These are phyloP conservation scores for Muscicapa striata DNA, from an alignment of 2,797 vertebrate genomes.

Conservation along the genomic window DNA sequence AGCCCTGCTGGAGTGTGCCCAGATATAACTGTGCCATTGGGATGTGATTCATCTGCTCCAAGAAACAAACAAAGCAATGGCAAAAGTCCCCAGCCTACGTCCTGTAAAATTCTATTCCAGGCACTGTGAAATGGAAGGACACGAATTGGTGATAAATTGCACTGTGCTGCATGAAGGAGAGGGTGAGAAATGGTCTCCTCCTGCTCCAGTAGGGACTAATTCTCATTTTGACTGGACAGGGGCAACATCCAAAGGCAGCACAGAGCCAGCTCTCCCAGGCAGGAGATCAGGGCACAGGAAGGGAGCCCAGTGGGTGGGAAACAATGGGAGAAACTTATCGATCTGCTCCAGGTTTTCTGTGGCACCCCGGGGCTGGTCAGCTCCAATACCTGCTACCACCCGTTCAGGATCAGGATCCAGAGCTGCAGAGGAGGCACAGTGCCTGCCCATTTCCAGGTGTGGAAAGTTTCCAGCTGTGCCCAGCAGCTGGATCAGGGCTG, in stretches of 20 bases:
- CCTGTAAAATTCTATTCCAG: background rate
- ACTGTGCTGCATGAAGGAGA: accelerated
- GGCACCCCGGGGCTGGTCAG: accelerated
- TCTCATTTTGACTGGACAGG: background rate
- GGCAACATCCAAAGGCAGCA: background rate
- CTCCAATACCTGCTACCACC: accelerated
- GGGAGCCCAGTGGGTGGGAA: background rate
- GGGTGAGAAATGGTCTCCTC: background rate
- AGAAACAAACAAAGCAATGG: background rate
- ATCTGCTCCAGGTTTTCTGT: background rate
- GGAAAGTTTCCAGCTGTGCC: background rate
- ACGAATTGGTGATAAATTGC: background rate
- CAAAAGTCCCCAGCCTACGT: background rate
- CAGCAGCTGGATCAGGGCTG: background rate
- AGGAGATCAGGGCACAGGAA: background rate
- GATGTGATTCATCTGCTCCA: background rate
- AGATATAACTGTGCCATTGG: accelerated
- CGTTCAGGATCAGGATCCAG: accelerated
- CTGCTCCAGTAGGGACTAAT: background rate
- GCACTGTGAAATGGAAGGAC: background rate
- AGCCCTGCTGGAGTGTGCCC: background rate
- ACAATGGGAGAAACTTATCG: background rate
- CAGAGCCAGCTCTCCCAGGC: background rate
- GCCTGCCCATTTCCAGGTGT: accelerated
- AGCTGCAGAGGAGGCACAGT: background rate